Conservation (phyloP, 2,888 invertebrate genomes). For the Tinea trinotella region DNA sequence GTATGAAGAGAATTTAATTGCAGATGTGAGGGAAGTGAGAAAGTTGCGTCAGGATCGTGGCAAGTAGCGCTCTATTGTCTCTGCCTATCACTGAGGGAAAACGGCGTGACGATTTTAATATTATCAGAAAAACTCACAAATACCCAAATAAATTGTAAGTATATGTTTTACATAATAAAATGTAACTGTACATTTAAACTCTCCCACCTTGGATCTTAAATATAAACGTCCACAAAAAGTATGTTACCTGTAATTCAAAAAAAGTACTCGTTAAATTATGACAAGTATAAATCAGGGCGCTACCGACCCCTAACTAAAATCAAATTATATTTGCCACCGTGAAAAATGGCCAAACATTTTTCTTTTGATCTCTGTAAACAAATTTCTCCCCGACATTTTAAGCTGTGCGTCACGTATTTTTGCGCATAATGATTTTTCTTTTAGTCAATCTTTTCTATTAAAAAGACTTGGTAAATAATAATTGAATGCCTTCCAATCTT, state of each 20-base stretch:
- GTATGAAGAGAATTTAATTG: no score
- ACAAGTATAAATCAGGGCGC: slow-evolving; percentile 9
- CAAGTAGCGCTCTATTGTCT: no score
- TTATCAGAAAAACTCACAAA: no score
- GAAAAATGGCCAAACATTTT: slow-evolving; percentile 54
- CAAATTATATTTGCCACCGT: slow-evolving; percentile 59
- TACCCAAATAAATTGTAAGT: no score
- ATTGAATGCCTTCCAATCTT: slow-evolving; percentile 10
- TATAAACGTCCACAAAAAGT: no score
- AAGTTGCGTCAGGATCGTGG: no score
- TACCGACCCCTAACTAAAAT: slow-evolving; percentile 49
- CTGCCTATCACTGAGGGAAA: no score
- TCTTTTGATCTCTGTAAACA: slow-evolving; percentile 53
- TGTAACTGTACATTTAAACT: no score
- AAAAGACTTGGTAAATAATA: slow-evolving; percentile 7
- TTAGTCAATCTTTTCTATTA: slow-evolving; percentile 6
- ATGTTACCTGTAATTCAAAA: slow-evolving; percentile 36
- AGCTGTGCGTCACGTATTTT: slow-evolving; percentile 13
- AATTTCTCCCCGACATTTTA: slow-evolving; percentile 43
- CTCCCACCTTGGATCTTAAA: no score
- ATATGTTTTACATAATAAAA: no score
- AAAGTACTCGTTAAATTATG: slow-evolving; percentile 35
- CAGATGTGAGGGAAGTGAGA: no score
- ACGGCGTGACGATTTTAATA: no score
- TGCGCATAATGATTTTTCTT: slow-evolving; percentile 10